Evolutionary conservation across 2,113 vertebrate species (phyloP).

Genomic region (Sclerurus mexicanus): DNA sequence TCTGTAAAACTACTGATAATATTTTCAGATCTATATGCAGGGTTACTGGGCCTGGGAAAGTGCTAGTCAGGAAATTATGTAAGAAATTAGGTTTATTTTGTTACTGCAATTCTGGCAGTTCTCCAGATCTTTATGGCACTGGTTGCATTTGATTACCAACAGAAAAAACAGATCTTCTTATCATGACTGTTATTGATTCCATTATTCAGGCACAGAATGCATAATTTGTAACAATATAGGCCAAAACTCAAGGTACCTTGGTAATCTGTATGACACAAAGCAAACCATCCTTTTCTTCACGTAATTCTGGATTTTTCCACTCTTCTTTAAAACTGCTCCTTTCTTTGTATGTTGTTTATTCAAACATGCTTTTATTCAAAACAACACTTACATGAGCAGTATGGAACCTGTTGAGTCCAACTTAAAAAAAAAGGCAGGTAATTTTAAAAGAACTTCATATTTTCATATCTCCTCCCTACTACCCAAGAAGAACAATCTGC

Average conservation of each 20-base stretch:
- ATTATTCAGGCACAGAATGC: background rate
- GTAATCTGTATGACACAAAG: background rate
- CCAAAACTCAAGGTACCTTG: background rate
- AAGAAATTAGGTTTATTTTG: background rate
- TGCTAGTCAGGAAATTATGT: background rate
- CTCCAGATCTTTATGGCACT: background rate
- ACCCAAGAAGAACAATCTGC: background rate
- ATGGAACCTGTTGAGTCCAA: background rate
- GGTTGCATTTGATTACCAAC: background rate
- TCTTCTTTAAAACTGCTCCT: background rate
- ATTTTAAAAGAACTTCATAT: background rate
- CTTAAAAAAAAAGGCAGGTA: background rate
- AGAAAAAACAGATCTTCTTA: background rate
- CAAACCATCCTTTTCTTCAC: background rate
- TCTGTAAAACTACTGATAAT: background rate
- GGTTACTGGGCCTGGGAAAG: background rate
- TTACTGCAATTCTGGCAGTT: background rate
- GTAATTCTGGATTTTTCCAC: background rate
- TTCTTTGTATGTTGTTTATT: background rate
- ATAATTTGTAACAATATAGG: background rate
- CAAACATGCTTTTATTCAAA: background rate
- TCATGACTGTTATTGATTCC: background rate
- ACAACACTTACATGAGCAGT: background rate
- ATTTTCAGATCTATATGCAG: background rate
- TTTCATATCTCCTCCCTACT: rapidly evolving